A percentile compares a stretch with the other conserved stretches of the same genome.
phyloP scores from a whole-genome alignment of 2,888 invertebrate species.

The Cephus sareptanus region DNA sequence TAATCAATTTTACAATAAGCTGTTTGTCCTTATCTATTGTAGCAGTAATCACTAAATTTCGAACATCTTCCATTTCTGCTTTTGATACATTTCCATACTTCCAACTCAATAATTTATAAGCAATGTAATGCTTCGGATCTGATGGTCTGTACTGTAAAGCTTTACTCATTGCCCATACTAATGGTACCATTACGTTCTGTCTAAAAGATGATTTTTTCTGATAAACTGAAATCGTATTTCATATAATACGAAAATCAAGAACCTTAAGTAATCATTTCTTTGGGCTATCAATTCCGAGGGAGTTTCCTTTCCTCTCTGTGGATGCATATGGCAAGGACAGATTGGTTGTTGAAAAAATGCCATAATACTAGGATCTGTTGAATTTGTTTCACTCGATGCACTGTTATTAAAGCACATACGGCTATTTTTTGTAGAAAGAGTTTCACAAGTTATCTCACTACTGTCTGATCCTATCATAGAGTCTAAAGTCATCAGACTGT shows the following conservation, averaged over 20 bases:
- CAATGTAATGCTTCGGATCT: slow-evolving; percentile 43
- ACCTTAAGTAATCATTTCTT: slow-evolving; percentile 18
- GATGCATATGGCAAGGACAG: neutral
- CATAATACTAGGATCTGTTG: neutral
- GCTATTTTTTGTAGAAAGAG: neutral
- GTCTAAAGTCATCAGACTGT: neutral
- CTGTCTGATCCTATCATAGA: neutral
- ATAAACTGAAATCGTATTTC: neutral
- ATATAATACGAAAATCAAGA: neutral
- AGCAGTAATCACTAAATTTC: slow-evolving; percentile 27
- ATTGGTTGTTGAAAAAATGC: neutral
- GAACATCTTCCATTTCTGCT: slow-evolving; percentile 21
- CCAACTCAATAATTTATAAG: slow-evolving; percentile 47
- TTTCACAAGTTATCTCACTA: neutral
- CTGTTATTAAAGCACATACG: neutral
- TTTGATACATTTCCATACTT: slow-evolving; percentile 32
- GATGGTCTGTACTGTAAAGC: slow-evolving; percentile 40
- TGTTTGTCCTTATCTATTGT: slow-evolving; percentile 28
- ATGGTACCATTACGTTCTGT: slow-evolving; percentile 41
- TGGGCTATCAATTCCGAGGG: slow-evolving; percentile 6
- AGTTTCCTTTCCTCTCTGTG: neutral
- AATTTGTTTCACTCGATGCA: neutral
- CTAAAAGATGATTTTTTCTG: slow-evolving; percentile 26
- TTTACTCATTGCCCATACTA: slow-evolving; percentile 47
- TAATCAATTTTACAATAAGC: slow-evolving; percentile 16